A percentile compares a stretch with the other conserved stretches of the same genome.
Conservation (phyloP, 2,888 invertebrate species). For the Rhaphigaster nebulosa region DNA sequence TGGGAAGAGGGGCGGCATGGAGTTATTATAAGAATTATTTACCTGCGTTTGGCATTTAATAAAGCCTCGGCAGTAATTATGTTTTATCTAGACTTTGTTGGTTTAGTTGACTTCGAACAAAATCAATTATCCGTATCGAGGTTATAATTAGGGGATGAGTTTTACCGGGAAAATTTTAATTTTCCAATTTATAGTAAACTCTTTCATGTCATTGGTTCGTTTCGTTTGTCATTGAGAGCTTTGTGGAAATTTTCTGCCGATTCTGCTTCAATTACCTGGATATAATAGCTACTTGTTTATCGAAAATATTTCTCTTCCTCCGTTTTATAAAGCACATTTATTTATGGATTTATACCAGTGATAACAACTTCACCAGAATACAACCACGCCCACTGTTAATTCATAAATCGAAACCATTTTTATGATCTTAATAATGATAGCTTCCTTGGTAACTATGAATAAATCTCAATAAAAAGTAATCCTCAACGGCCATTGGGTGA, state of each 20-base stretch:
- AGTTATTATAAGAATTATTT: constrained; percentile 18
- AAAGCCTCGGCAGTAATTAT: constrained; percentile 5
- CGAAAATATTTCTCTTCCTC: neutral
- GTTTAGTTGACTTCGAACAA: constrained; percentile 45
- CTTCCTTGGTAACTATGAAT: neutral
- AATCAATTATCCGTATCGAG: neutral
- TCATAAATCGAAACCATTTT: too few relatives aligned
- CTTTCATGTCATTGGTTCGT: constrained; percentile 46
- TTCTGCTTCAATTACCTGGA: constrained; percentile 34
- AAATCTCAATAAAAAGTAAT: neutral
- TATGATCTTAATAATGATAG: too few relatives aligned
- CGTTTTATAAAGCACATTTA: neutral
- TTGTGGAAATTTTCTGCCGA: constrained; percentile 23
- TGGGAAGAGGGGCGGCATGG: neutral
- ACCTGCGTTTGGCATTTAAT: constrained; percentile 47
- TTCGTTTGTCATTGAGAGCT: constrained; percentile 19
- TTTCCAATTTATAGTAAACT: constrained; percentile 29
- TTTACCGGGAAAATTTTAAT: constrained; percentile 3
- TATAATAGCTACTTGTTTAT: neutral
- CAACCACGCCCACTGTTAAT: too few relatives aligned
- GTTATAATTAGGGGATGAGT: constrained; percentile 19
- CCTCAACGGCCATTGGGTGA: neutral
- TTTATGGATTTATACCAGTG: neutral
- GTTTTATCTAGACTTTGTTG: constrained; percentile 24
- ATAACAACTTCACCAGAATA: neutral